Percentiles rank a stretch among this genome's conserved stretches.
These are phyloP conservation scores for Crocuta crocuta DNA, from an alignment of 2,113 vertebrate species.

Conservation along the genomic window DNA sequence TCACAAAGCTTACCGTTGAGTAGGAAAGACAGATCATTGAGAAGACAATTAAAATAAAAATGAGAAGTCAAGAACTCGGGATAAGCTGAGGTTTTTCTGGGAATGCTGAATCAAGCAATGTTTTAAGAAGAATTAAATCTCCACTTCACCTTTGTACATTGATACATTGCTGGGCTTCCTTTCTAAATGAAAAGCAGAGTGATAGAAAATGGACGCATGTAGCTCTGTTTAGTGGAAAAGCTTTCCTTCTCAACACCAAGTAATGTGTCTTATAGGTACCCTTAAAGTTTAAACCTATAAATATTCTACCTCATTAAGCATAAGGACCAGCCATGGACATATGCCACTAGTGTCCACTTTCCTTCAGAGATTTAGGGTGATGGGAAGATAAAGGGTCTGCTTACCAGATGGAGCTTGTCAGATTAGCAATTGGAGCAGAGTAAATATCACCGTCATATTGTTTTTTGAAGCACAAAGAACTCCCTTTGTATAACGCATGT, in stretches of 20 bases:
- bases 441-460: conserved; percentile 84
- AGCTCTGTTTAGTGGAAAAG: neutral
- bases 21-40: neutral
- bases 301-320: conserved; percentile 83
- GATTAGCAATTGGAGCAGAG: conserved; percentile 86
- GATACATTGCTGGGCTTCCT: neutral
- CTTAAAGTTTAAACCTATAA: conserved; percentile 71
- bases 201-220: neutral
- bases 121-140: conserved; percentile 40
- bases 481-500: conserved; percentile 84
- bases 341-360: conserved; percentile 87
- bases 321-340: conserved; percentile 82
- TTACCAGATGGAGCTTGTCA: conserved; percentile 90
- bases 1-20: neutral
- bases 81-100: neutral
- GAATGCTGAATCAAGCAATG: neutral
- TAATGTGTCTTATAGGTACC: conserved; percentile 58
- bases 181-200: neutral
- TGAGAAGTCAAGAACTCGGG: neutral
- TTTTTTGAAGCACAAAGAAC: conserved; percentile 86
- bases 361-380: conserved; percentile 84
- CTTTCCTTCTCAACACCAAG: conserved; percentile 16
- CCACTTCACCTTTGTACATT: neutral
- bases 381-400: conserved; percentile 87
- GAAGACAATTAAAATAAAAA: neutral